phyloP scores from a whole-genome alignment of 2,888 invertebrate species.

The Lochmaea crataegi region DNA sequence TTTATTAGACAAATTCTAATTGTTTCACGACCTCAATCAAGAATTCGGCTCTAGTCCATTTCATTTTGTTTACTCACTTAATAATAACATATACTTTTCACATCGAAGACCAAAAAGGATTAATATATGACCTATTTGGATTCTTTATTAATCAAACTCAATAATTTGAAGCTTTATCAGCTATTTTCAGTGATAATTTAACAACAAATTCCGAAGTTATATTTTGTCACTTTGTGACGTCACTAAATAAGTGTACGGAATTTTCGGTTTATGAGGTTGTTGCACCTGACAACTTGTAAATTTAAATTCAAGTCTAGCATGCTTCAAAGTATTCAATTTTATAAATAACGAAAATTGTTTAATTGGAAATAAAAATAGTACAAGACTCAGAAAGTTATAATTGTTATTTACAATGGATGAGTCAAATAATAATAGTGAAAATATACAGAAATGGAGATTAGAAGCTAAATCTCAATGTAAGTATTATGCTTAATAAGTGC shows the following conservation, averaged over 20 bases:
- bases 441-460: constrained; percentile 35
- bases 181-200: too few relatives aligned
- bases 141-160: too few relatives aligned
- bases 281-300: neutral
- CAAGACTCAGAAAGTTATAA: neutral
- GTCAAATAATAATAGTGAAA: constrained; percentile 26
- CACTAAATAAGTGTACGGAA: neutral
- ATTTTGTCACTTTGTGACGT: neutral
- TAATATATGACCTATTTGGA: too few relatives aligned
- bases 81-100: too few relatives aligned
- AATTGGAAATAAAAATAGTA: neutral
- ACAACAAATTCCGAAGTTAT: too few relatives aligned
- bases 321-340: neutral
- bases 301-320: neutral
- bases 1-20: too few relatives aligned
- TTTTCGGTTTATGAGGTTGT: neutral
- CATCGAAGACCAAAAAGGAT: too few relatives aligned
- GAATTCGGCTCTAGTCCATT: too few relatives aligned
- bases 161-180: too few relatives aligned
- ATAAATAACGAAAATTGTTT: too few relatives aligned
- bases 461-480: constrained; percentile 37
- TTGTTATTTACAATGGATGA: constrained; percentile 15
- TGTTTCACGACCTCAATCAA: too few relatives aligned
- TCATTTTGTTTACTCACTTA: too few relatives aligned
- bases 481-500: constrained; percentile 9